phyloP scores from a whole-genome alignment of 2,797 vertebrate genomes.

The Valencia hispanica region DNA sequence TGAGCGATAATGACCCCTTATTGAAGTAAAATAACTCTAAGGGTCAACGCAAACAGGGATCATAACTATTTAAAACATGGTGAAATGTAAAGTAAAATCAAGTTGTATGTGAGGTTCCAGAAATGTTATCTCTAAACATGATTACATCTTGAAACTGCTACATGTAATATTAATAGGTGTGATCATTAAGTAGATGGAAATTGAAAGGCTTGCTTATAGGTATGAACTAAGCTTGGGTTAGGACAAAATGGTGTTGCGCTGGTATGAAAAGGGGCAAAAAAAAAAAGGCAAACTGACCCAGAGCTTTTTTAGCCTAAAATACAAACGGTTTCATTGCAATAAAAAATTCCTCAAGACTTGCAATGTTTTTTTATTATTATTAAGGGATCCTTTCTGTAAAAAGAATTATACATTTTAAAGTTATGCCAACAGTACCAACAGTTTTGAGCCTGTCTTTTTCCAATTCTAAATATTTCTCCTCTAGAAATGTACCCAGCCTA shows the following conservation, averaged over 20 bases:
- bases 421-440: neutral
- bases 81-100: neutral
- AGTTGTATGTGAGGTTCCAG: neutral
- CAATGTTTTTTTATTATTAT: no score
- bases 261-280: neutral
- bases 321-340: neutral
- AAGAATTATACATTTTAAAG: neutral
- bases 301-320: neutral
- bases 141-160: neutral
- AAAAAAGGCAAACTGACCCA: neutral
- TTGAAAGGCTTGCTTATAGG: neutral
- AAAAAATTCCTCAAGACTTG: neutral
- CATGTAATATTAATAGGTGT: neutral
- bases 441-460: neutral
- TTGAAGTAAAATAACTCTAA: no score
- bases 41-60: no score
- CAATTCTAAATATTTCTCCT: neutral
- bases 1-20: no score
- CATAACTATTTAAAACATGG: no score
- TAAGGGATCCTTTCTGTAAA: neutral
- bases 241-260: neutral
- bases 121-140: neutral
- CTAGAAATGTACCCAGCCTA: neutral
- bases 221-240: neutral
- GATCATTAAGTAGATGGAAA: neutral